phyloP scores from a whole-genome alignment of 1,140 invertebrate species.

The Lepidurus apus region DNA sequence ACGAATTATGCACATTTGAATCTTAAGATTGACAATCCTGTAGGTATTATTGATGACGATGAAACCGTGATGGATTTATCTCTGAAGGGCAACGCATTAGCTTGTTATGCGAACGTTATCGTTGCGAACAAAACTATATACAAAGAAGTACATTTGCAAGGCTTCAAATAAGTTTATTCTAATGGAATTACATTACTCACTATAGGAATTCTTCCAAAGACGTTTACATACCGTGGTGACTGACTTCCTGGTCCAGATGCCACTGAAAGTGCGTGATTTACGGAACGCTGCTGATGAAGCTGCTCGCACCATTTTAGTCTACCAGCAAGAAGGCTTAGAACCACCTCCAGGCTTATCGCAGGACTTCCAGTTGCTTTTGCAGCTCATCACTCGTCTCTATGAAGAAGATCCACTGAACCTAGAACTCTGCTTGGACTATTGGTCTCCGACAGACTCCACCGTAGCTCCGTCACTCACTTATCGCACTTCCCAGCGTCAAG shows the following conservation, averaged over 20 bases:
- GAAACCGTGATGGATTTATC: slow-evolving; percentile 67
- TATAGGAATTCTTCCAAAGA: slow-evolving; percentile 68
- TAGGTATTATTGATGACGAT: slow-evolving; percentile 58
- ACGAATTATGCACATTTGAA: background rate
- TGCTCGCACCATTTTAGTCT: slow-evolving; percentile 71
- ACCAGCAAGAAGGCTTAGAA: slow-evolving; percentile 72
- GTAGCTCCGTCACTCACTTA: slow-evolving; percentile 29
- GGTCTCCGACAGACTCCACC: slow-evolving; percentile 60
- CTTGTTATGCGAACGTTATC: slow-evolving; percentile 65
- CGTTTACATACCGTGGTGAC: slow-evolving; percentile 79
- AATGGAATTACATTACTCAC: slow-evolving; percentile 36
- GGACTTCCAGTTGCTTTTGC: slow-evolving; percentile 77
- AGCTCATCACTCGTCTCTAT: slow-evolving; percentile 72
- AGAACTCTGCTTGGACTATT: slow-evolving; percentile 71
- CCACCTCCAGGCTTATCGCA: slow-evolving; percentile 65
- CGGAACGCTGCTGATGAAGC: slow-evolving; percentile 80
- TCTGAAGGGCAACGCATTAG: slow-evolving; percentile 72
- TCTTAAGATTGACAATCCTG: background rate
- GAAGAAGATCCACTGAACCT: slow-evolving; percentile 64
- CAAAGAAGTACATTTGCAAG: slow-evolving; percentile 55
- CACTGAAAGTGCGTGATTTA: slow-evolving; percentile 79
- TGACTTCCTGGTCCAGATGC: slow-evolving; percentile 90
- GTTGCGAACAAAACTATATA: slow-evolving; percentile 64
- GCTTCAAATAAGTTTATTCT: slow-evolving; percentile 33
- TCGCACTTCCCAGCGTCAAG: slow-evolving; percentile 52